Percentiles rank a stretch among this genome's conserved stretches.
phyloP scores from a whole-genome alignment of 2,888 invertebrate genomes.

The Trachelus troglodyta region DNA sequence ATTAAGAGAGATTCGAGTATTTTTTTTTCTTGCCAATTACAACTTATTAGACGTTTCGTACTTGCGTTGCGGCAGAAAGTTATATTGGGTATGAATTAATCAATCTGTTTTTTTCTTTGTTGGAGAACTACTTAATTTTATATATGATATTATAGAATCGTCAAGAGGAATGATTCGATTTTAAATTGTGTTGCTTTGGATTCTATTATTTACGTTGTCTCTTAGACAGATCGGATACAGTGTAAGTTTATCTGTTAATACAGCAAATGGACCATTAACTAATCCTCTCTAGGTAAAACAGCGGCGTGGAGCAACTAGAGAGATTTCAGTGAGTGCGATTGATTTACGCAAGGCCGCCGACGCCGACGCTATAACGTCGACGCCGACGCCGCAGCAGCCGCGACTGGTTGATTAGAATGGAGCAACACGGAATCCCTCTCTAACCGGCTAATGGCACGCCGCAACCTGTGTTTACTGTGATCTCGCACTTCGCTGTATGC shows the following conservation, averaged over 20 bases:
- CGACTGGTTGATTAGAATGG: constrained; percentile 63
- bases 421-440: constrained; percentile 65
- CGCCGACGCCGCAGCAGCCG: constrained; percentile 46
- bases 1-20: neutral
- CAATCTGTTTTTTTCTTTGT: neutral
- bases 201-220: neutral
- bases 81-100: neutral
- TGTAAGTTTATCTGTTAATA: constrained; percentile 63
- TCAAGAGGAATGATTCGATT: neutral
- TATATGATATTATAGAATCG: neutral
- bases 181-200: neutral
- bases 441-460: constrained; percentile 64
- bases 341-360: constrained; percentile 51
- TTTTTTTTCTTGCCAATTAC: neutral
- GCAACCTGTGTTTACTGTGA: constrained; percentile 64
- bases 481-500: constrained; percentile 57
- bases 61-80: neutral
- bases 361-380: constrained; percentile 37
- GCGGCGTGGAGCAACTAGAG: constrained; percentile 40
- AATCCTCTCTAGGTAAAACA: constrained; percentile 59
- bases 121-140: neutral
- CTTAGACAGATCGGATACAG: constrained; percentile 23
- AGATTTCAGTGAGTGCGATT: constrained; percentile 58
- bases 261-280: constrained; percentile 62
- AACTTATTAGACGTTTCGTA: neutral